These are phyloP conservation scores for Campoletis sonorensis DNA, from an alignment of 1,140 invertebrate genomes.

Conservation along the genomic window DNA sequence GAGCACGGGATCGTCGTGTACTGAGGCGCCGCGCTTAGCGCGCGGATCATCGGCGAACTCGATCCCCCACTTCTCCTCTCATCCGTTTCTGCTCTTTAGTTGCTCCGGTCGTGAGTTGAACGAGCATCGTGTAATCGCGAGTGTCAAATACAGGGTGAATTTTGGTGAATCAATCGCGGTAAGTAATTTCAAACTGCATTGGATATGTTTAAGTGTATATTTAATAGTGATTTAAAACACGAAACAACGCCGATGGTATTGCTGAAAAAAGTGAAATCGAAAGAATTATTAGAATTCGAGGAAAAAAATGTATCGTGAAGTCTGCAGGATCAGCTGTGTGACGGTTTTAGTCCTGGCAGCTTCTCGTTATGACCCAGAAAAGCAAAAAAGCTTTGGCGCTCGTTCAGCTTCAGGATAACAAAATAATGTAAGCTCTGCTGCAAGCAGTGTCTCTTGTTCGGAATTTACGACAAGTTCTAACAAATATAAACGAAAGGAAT, in stretches of 20 bases:
- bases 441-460: not conserved
- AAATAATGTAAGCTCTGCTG: not conserved
- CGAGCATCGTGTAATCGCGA: constrained; percentile 10
- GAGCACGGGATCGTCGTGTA: not conserved
- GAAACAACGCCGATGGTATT: too few species aligned
- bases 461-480: not conserved
- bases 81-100: constrained; percentile 12
- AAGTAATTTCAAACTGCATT: constrained; percentile 20
- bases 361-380: constrained; percentile 19
- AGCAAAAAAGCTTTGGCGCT: not conserved
- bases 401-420: not conserved
- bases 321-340: constrained; percentile 43
- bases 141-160: constrained; percentile 32
- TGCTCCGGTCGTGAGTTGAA: constrained; percentile 32
- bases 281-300: too few species aligned
- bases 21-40: not conserved
- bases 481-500: not conserved
- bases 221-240: not conserved
- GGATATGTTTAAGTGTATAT: not conserved
- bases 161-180: constrained; percentile 37
- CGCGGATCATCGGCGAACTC: not conserved
- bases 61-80: not conserved
- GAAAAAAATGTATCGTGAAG: not conserved
- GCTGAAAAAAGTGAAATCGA: too few species aligned
- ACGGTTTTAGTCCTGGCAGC: constrained; percentile 11